A percentile compares a stretch with the other conserved stretches of the same genome.
Evolutionary conservation across 2,888 invertebrate species (phyloP).

Genomic region (Onchidella celtica): DNA sequence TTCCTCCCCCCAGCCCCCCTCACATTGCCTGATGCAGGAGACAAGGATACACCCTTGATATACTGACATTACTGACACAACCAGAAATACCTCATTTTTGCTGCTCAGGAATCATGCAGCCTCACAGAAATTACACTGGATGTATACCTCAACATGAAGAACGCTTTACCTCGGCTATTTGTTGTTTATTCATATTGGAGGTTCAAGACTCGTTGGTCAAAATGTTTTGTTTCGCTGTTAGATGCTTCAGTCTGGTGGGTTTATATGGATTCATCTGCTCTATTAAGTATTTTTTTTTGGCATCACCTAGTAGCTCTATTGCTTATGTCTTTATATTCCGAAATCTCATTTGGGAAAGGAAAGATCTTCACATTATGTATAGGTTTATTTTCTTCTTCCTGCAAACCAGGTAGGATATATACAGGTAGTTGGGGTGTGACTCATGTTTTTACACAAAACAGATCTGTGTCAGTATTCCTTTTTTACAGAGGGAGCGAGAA

Average conservation of each 20-base stretch:
- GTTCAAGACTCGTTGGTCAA: conserved; percentile 15
- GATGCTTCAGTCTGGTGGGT: conserved; percentile 12
- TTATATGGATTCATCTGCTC: conserved; percentile 1
- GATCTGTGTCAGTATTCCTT: no score
- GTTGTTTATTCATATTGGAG: conserved; percentile 19
- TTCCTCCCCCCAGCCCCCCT: conserved; percentile 9
- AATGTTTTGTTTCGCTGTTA: conserved; percentile 3
- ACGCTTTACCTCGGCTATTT: conserved; percentile 35
- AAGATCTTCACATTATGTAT: no score
- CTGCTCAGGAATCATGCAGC: conserved; percentile 48
- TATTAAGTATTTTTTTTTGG: not conserved
- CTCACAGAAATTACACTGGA: conserved; percentile 24
- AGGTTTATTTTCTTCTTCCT: no score
- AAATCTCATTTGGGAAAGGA: no score
- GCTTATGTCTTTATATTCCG: no score
- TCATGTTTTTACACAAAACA: no score
- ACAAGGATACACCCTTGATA: conserved; percentile 18
- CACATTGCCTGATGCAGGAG: conserved; percentile 41
- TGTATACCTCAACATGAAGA: conserved; percentile 41
- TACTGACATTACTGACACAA: conserved; percentile 23
- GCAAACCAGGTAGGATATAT: no score
- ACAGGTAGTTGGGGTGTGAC: no score
- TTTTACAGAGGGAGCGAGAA: no score
- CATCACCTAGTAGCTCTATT: no score
- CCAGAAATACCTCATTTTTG: conserved; percentile 46